Base-by-base conservation (phyloP, 2,888 invertebrate species). In the Oscheius onirici region DNA sequence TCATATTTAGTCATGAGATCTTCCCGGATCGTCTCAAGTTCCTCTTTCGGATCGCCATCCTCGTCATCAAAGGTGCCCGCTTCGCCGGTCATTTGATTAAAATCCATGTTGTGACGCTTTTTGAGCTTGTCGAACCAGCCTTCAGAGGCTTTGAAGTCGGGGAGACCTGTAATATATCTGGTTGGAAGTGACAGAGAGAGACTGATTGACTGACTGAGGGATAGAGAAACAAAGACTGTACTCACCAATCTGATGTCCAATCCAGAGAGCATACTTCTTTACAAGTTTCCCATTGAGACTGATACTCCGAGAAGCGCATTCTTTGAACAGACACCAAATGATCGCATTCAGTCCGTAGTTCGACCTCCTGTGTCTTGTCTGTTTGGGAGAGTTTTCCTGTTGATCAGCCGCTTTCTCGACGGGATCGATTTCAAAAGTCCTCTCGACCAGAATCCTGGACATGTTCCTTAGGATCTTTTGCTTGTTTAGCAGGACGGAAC, bases 111-210 rank as follows among this genome's bases (percentile, higher is more conserved):
- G 63, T 82, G 82, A 10, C 82, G 73, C 17, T 78, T 68, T 68
- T 82, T 82, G 74, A 82, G 81, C 0, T 79, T 75, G 57, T 82
- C 79, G 46, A 81, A 69, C 82, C 82, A 82, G 10, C 82, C 80
- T 71, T 82, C 82, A 2, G 79, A 79, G 40, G 77, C 80, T 17
- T 78, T 77, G 74, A 82, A 82, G 17, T n/a, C 22, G 11, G 26
- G 11, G 11, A 57, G 24, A 17, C 17, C 28, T 22, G 34, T n/a
- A 24, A 22, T 17, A 11, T 22, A 17, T 3, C 46, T n/a, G n/a
- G n/a, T n/a, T n/a, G n/a, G n/a, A n/a, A n/a, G n/a, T n/a, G n/a
- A n/a, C n/a, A n/a, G n/a, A n/a, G n/a, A n/a, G n/a, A n/a, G n/a
- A n/a, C n/a, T n/a, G n/a, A n/a, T n/a, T n/a, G n/a, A n/a, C n/a